Conservation (phyloP, 2,888 invertebrate species). For the Frankliniella fusca region DNA sequence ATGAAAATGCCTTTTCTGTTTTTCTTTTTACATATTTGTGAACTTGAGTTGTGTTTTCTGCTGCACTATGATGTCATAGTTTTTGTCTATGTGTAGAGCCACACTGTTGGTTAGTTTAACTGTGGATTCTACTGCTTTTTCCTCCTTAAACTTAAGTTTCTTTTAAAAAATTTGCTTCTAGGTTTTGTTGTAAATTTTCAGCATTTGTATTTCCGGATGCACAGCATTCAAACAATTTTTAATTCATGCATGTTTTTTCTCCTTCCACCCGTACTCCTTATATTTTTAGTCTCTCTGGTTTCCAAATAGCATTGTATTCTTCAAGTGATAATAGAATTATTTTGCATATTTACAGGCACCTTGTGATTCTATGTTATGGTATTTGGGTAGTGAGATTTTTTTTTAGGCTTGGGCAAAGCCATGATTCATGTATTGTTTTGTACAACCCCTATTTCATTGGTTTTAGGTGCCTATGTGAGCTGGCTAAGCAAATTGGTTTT, state of each 20-base stretch:
- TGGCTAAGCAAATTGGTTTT: constrained; percentile 93
- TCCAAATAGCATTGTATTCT: too few relatives aligned
- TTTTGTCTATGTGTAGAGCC: too few relatives aligned
- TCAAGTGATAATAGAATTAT: too few relatives aligned
- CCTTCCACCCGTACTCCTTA: neutral
- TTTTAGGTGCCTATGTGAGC: constrained; percentile 80
- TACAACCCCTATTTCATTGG: neutral
- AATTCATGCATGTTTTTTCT: neutral
- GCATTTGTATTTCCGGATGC: too few relatives aligned
- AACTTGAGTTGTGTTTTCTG: neutral
- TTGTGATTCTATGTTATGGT: too few relatives aligned
- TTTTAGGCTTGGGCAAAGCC: neutral
- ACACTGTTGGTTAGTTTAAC: too few relatives aligned
- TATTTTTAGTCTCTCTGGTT: neutral
- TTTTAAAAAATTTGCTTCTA: neutral
- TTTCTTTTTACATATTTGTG: neutral
- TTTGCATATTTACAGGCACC: too few relatives aligned
- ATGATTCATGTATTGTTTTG: neutral
- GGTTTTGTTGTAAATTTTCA: too few relatives aligned
- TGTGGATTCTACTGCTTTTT: too few relatives aligned
- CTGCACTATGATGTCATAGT: neutral
- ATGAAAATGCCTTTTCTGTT: neutral
- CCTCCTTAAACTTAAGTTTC: neutral
- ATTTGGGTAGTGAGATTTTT: too few relatives aligned
- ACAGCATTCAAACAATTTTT: neutral